Base-by-base conservation (phyloP, 2,797 vertebrate species). In the Liparis tanakae region DNA sequence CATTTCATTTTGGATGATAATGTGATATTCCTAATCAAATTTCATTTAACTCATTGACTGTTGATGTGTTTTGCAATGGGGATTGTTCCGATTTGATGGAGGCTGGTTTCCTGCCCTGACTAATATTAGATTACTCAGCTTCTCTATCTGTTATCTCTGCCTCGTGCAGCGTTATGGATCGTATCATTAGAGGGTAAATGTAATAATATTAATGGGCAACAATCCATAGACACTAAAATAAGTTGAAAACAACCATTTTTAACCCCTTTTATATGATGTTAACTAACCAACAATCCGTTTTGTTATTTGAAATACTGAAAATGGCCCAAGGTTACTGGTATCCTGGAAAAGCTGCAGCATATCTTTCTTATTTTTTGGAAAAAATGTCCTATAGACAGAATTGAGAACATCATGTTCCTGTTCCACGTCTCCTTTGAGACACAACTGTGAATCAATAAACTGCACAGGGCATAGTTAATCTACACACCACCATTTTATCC, bases 1-100 rank as follows among this genome's bases (percentile, higher is more conserved):
- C 63, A 93, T 94, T 89, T 89, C 89, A 92, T 94, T 92, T 89
- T 84, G 88, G 87, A 91, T 79, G 74, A 87, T 93, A 94, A 95
- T 93, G 87, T 87, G 91, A 94, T 94, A 91, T 89, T 91, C 78
- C 87, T 91, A 95, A 93, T 82, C 88, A 66, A 81, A 90, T 95
- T 93, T 88, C 79, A 85, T 95, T 93, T 90, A 80, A 83, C 76
- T 88, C 56, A 90, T 93, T 86, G 83, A 30, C 84, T 88, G 84
- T 92, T 93, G 86, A 93, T 89, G 82, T 88, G 85, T 90, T 91
- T 91, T 80, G 80, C 75, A 33, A 74, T 37, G 78, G 83, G 88
- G 82, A 43, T 80, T 72, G 6, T 81, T 25, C 48, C 71, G 75
- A 33, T 81, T 85, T 82, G 75, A 76, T 54, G 70, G 61, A 76